phyloP scores from a whole-genome alignment of 2,888 invertebrate genomes.

The Blera fallax region DNA sequence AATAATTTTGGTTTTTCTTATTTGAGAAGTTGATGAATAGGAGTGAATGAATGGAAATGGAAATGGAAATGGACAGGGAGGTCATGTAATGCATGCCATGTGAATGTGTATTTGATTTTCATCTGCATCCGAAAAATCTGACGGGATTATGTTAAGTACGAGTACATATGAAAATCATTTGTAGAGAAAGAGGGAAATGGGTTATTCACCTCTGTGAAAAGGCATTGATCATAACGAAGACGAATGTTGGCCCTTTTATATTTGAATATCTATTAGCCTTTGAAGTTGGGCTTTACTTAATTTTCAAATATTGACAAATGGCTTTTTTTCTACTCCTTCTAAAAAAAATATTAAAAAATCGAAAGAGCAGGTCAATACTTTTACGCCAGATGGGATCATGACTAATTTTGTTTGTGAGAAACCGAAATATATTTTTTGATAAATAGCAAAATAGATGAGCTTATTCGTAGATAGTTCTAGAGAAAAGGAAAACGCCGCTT shows the following conservation, averaged over 20 bases:
- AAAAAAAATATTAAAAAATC: not conserved
- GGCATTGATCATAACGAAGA: conserved; percentile 33
- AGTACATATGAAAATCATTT: conserved; percentile 57
- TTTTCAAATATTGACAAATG: conserved; percentile 50
- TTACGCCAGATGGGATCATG: conserved; percentile 6
- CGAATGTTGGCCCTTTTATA: conserved; percentile 20
- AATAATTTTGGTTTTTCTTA: conserved; percentile 45
- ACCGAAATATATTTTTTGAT: not conserved
- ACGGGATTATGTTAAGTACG: conserved; percentile 68
- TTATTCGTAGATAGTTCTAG: too few species aligned
- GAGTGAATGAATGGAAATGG: conserved; percentile 65
- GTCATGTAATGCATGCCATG: conserved; percentile 73
- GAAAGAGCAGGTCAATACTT: not conserved
- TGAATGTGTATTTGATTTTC: conserved; percentile 46
- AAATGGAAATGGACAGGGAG: conserved; percentile 72
- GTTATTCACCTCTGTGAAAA: conserved; percentile 51
- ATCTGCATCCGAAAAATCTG: conserved; percentile 58
- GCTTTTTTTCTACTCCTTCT: conserved; percentile 27
- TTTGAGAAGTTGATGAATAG: conserved; percentile 67
- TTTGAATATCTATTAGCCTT: conserved; percentile 37
- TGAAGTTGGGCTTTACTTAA: conserved; percentile 32
- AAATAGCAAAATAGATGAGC: not conserved
- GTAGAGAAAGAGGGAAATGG: conserved; percentile 43
- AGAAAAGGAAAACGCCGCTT: too few species aligned
- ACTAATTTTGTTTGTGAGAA: not conserved